A percentile compares a stretch with the other conserved stretches of the same genome.
phyloP scores from a whole-genome alignment of 2,797 vertebrate genomes.

The Oreortyx pictus region DNA sequence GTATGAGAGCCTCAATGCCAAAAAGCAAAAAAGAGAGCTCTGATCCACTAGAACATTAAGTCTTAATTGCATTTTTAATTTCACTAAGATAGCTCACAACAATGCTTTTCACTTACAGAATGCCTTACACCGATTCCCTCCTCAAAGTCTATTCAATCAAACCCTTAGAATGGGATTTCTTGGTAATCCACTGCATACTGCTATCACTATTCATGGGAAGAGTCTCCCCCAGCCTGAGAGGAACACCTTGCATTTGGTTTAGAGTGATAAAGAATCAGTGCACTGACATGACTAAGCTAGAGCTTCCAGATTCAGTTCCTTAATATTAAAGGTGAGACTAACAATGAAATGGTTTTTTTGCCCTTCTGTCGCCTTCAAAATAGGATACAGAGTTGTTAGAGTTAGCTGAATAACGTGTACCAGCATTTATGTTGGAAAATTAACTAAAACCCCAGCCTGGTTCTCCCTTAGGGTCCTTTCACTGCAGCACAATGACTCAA shows the following conservation, averaged over 20 bases:
- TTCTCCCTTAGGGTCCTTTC: background rate
- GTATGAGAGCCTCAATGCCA: background rate
- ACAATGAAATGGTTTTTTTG: background rate
- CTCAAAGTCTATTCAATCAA: background rate
- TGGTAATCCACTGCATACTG: background rate
- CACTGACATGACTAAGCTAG: background rate
- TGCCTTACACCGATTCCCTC: background rate
- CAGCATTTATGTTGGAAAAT: background rate
- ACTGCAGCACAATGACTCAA: conserved; percentile 35
- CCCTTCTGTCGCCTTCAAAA: background rate
- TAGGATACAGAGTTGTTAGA: background rate
- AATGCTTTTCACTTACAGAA: background rate
- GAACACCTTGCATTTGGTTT: background rate
- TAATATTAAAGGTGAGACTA: background rate
- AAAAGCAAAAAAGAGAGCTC: background rate
- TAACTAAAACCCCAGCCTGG: background rate
- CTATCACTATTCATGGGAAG: background rate
- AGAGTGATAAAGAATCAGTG: background rate
- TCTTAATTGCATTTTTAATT: background rate
- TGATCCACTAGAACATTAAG: background rate
- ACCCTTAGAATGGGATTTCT: background rate
- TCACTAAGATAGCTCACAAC: background rate
- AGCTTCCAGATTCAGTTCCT: background rate
- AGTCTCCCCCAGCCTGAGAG: background rate
- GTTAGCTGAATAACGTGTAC: background rate